A percentile compares a stretch with the other conserved stretches of the same genome.
Evolutionary conservation across 2,888 invertebrate species (phyloP).

Genomic region (Callosobruchus maculatus): DNA sequence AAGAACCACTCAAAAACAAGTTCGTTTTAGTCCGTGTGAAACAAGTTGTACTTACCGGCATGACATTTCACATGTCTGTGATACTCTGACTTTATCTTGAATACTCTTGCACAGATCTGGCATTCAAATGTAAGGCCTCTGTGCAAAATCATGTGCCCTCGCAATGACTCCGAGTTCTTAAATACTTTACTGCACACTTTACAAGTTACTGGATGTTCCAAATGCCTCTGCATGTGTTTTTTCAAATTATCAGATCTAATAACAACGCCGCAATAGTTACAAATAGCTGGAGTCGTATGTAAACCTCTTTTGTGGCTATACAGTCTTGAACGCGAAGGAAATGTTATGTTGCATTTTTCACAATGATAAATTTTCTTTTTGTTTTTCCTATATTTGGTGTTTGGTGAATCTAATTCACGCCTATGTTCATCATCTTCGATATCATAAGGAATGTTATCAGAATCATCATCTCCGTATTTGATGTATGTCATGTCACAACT

Average conservation of each 20-base stretch:
- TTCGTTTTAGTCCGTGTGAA: too few relatives aligned
- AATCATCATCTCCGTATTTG: background rate
- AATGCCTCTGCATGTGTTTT: slow-evolving; percentile 35
- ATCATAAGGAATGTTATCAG: background rate
- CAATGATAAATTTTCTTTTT: slow-evolving; percentile 10
- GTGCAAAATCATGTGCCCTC: slow-evolving; percentile 36
- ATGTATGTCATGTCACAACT: background rate
- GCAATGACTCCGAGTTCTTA: slow-evolving; percentile 38
- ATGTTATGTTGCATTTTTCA: slow-evolving; percentile 29
- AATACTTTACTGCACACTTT: slow-evolving; percentile 33
- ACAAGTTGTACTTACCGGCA: slow-evolving; percentile 19
- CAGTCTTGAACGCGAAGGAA: slow-evolving; percentile 26
- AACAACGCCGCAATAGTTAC: slow-evolving; percentile 39
- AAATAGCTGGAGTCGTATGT: slow-evolving; percentile 33
- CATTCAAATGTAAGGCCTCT: slow-evolving; percentile 32
- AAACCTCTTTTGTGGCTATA: slow-evolving; percentile 30
- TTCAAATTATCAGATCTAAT: slow-evolving; percentile 35
- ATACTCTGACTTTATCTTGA: slow-evolving; percentile 35
- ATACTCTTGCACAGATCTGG: slow-evolving; percentile 37
- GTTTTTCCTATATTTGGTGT: slow-evolving; percentile 7
- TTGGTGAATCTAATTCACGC: background rate
- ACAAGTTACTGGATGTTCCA: slow-evolving; percentile 33
- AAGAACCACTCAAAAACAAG: too few relatives aligned
- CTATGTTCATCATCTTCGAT: background rate
- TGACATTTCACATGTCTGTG: slow-evolving; percentile 35